Conservation (phyloP, 1,140 invertebrate genomes). For the Mamestra configurata region DNA sequence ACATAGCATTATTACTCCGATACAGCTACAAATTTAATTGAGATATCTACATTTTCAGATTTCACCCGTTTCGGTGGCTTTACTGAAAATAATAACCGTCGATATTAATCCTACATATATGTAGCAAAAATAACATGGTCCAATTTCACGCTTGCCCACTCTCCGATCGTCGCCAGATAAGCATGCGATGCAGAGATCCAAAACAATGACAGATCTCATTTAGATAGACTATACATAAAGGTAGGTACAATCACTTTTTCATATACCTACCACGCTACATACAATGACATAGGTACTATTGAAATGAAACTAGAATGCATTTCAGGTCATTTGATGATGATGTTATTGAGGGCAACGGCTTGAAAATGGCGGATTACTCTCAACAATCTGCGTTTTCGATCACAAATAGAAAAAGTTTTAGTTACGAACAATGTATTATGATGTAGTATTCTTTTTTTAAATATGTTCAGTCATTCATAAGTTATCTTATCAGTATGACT, state of each 20-base stretch:
- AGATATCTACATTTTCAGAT: no score
- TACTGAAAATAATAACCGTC: not conserved
- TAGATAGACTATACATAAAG: slow-evolving; percentile 54
- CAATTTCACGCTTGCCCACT: slow-evolving; percentile 67
- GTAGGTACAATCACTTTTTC: slow-evolving; percentile 18
- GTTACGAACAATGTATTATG: no score
- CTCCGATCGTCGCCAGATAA: slow-evolving; percentile 57
- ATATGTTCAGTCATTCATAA: no score
- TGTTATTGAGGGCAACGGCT: not conserved
- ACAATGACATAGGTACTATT: slow-evolving; percentile 9
- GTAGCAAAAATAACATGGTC: slow-evolving; percentile 18
- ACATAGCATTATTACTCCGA: no score
- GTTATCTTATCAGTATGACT: no score
- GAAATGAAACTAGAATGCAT: slow-evolving; percentile 6
- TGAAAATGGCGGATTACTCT: not conserved
- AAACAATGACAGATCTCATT: slow-evolving; percentile 68
- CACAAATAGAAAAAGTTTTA: no score
- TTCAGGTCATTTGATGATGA: not conserved
- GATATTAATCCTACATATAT: not conserved
- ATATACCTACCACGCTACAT: slow-evolving; percentile 14
- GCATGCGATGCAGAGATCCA: slow-evolving; percentile 47
- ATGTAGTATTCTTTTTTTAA: no score
- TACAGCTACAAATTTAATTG: no score
- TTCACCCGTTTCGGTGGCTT: not conserved
- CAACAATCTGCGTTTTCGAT: no score